Evolutionary conservation across 2,888 invertebrate genomes (phyloP), one percentile per base, ranked within the genome.

Genomic region (Thymelicus sylvestris): DNA sequence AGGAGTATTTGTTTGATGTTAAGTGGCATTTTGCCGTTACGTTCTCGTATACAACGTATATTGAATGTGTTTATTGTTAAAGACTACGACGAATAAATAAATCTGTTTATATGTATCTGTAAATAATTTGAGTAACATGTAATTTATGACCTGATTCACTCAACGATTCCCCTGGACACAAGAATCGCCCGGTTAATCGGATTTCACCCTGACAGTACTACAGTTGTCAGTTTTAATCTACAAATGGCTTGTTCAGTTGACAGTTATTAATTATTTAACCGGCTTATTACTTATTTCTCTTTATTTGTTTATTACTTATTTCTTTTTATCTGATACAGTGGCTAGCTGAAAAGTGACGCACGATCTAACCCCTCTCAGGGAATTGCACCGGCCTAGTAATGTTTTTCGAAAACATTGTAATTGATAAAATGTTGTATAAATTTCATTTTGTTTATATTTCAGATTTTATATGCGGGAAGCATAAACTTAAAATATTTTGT

Each of bases 221-320:
- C 24, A 4, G 24, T 55, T 55, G 24, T 55, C 55, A 55, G 55
- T 55, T 55, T 24, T 24, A 55, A 55, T 55, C 55, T 24, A 55
- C 55, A 55, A 55, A 55, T 55, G 55, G 55, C 24, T 55, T 55
- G 55, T 55, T 12, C 55, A 19, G 24, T 55, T 55, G 55, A 55
- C 55, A 24, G 55, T 24, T 55, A 55, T 55, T 55, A 55, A 55
- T 55, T 24, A 24, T 24, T 24, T 24, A 8, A 55, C 24, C 55
- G 24, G 24, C 10, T 55, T 55, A 55, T 55, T 55, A 12, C 24
- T 44, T 44, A 44, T 55, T 24, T 7, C 6, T 55, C n/a, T 24
- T 55, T 55, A 12, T 55, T n/a, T n/a, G n/a, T n/a, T 55, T 55
- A 55, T 55, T 55, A 12, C 24, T 44, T 44, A 44, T 55, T 24